These are phyloP conservation scores for Acarapis woodi DNA, from an alignment of 1,140 invertebrate genomes.

Conservation along the genomic window DNA sequence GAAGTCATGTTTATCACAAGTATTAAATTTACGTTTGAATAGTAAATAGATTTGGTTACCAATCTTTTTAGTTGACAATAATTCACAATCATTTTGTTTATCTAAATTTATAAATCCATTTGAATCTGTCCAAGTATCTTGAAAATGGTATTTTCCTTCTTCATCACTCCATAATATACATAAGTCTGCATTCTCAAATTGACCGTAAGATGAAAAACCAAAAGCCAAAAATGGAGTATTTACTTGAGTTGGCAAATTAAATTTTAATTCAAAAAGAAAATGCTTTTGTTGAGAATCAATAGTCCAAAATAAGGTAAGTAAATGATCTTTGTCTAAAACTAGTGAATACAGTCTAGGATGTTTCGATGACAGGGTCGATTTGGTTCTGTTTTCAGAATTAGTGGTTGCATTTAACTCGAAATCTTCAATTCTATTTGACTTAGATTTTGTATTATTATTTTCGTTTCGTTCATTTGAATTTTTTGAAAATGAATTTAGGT, in stretches of 20 bases:
- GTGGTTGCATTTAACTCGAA: background rate
- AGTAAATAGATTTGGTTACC: conserved; percentile 31
- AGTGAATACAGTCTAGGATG: conserved; percentile 5
- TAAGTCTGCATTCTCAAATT: conserved; percentile 41
- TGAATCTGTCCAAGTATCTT: conserved; percentile 13
- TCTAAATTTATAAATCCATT: conserved; percentile 11
- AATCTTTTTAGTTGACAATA: conserved; percentile 19
- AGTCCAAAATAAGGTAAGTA: conserved; percentile 13
- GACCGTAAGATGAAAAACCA: conserved; percentile 71
- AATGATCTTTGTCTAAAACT: conserved; percentile 10
- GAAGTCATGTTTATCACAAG: conserved; percentile 74
- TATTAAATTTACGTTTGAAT: conserved; percentile 56
- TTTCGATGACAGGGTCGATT: background rate
- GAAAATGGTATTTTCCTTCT: conserved; percentile 27
- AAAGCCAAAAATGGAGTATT: conserved; percentile 37
- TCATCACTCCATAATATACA: conserved; percentile 48
- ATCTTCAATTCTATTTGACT: background rate
- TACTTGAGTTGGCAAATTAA: conserved; percentile 3
- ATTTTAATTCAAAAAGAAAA: conserved; percentile 13
- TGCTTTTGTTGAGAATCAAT: conserved; percentile 13
- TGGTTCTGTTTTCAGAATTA: background rate
- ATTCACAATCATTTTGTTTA: conserved; percentile 11
- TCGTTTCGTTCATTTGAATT: background rate
- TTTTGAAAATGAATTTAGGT: background rate
- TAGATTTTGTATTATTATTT: background rate